Percentiles rank a stretch among this genome's conserved stretches.
phyloP scores from a whole-genome alignment of 2,797 vertebrate genomes.

The Anabacerthia variegaticeps region DNA sequence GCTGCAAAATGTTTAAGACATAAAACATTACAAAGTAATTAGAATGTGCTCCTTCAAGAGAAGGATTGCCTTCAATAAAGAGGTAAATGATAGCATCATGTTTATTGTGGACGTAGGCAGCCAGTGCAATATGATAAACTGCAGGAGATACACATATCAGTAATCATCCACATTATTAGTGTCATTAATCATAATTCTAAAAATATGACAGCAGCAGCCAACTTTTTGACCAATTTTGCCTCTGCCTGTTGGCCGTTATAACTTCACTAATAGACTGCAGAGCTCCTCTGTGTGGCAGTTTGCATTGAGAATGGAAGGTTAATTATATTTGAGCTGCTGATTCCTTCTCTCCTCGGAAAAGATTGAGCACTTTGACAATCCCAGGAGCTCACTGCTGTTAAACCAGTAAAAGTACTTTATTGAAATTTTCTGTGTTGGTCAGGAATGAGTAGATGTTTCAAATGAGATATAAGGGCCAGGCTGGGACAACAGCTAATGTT shows the following conservation, averaged over 20 bases:
- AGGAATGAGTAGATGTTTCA: constrained; percentile 78
- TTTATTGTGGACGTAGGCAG: constrained; percentile 89
- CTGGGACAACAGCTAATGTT: constrained; percentile 74
- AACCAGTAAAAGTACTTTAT: constrained; percentile 83
- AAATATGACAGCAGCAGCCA: constrained; percentile 84
- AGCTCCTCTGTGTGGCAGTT: constrained; percentile 84
- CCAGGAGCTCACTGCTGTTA: constrained; percentile 79
- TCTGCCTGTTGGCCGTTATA: constrained; percentile 85
- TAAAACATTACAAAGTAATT: constrained; percentile 89
- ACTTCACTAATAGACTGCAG: constrained; percentile 82
- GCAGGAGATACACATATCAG: constrained; percentile 86
- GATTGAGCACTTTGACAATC: constrained; percentile 81
- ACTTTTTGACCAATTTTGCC: constrained; percentile 82
- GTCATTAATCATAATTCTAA: constrained; percentile 90
- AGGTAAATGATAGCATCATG: constrained; percentile 90
- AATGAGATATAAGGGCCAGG: constrained; percentile 77
- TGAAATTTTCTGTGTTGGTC: constrained; percentile 85
- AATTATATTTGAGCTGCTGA: constrained; percentile 94
- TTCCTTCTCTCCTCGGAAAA: constrained; percentile 83
- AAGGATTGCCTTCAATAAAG: constrained; percentile 85
- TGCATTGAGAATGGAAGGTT: constrained; percentile 92
- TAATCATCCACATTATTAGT: constrained; percentile 91
- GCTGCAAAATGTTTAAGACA: constrained; percentile 86
- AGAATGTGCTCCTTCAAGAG: constrained; percentile 82
- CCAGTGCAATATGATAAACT: constrained; percentile 89